phyloP scores from a whole-genome alignment of 1,140 invertebrate species.

The Lineus longissimus region DNA sequence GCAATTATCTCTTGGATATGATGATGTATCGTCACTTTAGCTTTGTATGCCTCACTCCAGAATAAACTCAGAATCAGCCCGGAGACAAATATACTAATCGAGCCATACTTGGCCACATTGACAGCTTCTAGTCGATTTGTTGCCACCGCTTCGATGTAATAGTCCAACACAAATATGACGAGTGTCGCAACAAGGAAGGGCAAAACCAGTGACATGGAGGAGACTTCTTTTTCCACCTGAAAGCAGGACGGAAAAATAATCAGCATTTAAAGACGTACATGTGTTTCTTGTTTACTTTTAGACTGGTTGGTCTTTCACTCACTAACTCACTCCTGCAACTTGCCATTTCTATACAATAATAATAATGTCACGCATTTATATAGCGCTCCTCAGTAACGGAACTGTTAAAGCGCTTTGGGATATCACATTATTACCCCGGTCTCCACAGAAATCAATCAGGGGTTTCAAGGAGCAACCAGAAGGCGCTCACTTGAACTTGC shows the following conservation, averaged over 20 bases:
- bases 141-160: slow-evolving; percentile 55
- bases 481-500: too few species aligned
- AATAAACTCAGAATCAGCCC: slow-evolving; percentile 44
- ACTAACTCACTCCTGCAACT: too few species aligned
- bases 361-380: too few species aligned
- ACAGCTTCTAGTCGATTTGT: slow-evolving; percentile 41
- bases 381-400: too few species aligned
- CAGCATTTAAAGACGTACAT: neutral
- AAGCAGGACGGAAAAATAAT: slow-evolving; percentile 13
- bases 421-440: too few species aligned
- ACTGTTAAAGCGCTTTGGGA: too few species aligned
- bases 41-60: slow-evolving; percentile 48
- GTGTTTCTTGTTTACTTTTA: neutral
- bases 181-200: slow-evolving; percentile 51
- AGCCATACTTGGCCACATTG: slow-evolving; percentile 35
- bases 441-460: too few species aligned
- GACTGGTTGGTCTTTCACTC: too few species aligned
- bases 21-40: slow-evolving; percentile 40
- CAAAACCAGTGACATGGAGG: slow-evolving; percentile 47
- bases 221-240: slow-evolving; percentile 36
- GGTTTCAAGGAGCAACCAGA: too few species aligned
- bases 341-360: too few species aligned
- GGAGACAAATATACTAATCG: slow-evolving; percentile 41
- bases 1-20: slow-evolving; percentile 45
- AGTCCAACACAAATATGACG: slow-evolving; percentile 56